Evolutionary conservation across 2,113 vertebrate species (phyloP).

Genomic region (Pollachius pollachius): DNA sequence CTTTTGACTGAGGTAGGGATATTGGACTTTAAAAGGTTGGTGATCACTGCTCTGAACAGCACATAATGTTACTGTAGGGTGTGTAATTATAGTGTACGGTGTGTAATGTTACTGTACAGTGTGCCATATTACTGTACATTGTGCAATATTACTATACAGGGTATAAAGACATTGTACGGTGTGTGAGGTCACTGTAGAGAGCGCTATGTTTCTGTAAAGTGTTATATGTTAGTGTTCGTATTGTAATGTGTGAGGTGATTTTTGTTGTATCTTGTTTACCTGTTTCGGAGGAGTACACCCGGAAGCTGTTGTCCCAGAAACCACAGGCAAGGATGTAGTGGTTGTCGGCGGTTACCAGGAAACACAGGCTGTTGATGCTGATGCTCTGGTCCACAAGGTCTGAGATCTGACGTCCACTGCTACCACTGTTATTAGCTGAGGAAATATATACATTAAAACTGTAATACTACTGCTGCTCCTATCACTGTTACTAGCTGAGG

Average conservation of each 20-base stretch:
- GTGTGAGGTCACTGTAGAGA: slow-evolving; percentile 2
- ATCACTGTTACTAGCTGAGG: too few relatives aligned
- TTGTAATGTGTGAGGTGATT: too few relatives aligned
- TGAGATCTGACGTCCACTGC: slow-evolving; percentile 97
- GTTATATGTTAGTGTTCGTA: too few relatives aligned
- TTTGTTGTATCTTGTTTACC: slow-evolving; percentile 63
- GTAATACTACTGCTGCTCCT: too few relatives aligned
- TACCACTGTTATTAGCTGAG: slow-evolving; percentile 89
- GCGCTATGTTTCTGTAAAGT: too few relatives aligned
- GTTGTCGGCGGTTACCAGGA: slow-evolving; percentile 99
- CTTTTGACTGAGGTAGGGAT: too few relatives aligned
- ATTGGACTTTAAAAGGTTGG: too few relatives aligned
- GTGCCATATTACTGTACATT: slow-evolving; percentile 19
- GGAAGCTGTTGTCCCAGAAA: slow-evolving; percentile 99
- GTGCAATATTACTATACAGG: too few relatives aligned
- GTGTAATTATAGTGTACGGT: slow-evolving; percentile 1
- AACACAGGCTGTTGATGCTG: slow-evolving; percentile 96
- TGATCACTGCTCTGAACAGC: too few relatives aligned
- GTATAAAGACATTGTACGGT: too few relatives aligned
- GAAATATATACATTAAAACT: slow-evolving; percentile 15
- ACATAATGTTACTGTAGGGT: too few relatives aligned
- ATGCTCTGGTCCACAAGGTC: slow-evolving; percentile 99
- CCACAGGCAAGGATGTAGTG: slow-evolving; percentile 97
- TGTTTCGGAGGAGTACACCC: slow-evolving; percentile 97
- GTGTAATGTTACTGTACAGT: slow-evolving; percentile 14